These are phyloP conservation scores for Aradophagus sp. DNA, from an alignment of 1,140 invertebrate species.

Conservation along the genomic window DNA sequence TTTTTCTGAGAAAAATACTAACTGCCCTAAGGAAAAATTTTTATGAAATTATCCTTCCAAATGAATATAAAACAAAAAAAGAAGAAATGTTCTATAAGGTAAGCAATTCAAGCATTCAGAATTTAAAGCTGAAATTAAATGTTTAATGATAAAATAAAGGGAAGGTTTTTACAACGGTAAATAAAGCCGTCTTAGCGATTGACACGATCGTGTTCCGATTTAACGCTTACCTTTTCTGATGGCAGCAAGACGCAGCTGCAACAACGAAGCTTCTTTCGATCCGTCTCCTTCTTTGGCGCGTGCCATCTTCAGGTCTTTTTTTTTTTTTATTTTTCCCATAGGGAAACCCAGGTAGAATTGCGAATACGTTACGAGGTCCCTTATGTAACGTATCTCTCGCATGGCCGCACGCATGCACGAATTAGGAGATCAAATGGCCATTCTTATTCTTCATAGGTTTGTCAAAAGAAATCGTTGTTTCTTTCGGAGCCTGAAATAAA, in stretches of 20 bases:
- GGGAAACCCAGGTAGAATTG: conserved; percentile 56
- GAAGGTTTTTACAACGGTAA: conserved; percentile 12
- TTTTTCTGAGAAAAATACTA: too few relatives aligned
- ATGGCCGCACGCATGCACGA: conserved; percentile 59
- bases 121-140: too few relatives aligned
- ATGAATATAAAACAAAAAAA: too few relatives aligned
- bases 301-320: conserved; percentile 64
- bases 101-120: too few relatives aligned
- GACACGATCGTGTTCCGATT: conserved; percentile 65
- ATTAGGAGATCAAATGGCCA: conserved; percentile 53
- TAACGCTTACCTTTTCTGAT: conserved; percentile 53
- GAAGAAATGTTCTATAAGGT: too few relatives aligned
- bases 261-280: conserved; percentile 33
- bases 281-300: conserved; percentile 65
- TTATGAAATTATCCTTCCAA: too few relatives aligned
- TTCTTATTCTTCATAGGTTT: conserved; percentile 33
- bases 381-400: conserved; percentile 64
- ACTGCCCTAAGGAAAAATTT: too few relatives aligned
- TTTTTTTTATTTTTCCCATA: conserved; percentile 55
- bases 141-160: too few relatives aligned
- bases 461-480: conserved; percentile 36
- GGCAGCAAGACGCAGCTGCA: conserved; percentile 55
- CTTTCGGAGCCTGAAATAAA: conserved; percentile 17
- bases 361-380: conserved; percentile 60
- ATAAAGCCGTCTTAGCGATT: conserved; percentile 47